Evolutionary conservation across 1,140 invertebrate species (phyloP).

Genomic region (Drosophila triauraria): DNA sequence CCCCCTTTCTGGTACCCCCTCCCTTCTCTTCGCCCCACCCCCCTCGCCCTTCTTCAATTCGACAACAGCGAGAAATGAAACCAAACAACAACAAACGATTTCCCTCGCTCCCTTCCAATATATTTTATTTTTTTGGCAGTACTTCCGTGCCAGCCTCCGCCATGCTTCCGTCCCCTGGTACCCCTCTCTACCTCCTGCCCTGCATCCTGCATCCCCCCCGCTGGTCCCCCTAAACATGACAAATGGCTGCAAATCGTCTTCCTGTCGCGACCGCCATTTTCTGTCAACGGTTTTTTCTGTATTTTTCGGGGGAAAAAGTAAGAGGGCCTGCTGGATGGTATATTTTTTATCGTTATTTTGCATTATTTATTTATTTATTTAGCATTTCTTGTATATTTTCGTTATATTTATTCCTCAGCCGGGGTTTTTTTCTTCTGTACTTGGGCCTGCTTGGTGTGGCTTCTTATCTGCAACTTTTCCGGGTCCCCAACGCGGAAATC

Average conservation of each 20-base stretch:
- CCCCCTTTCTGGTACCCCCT: too few relatives aligned
- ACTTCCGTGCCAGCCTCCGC: constrained; percentile 36
- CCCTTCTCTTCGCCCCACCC: background rate
- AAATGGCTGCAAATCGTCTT: constrained; percentile 83
- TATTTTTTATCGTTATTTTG: constrained; percentile 75
- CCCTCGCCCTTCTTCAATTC: background rate
- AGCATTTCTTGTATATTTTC: constrained; percentile 49
- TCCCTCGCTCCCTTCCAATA: constrained; percentile 31
- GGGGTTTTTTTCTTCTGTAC: background rate
- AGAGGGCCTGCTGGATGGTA: constrained; percentile 8
- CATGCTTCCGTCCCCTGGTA: background rate
- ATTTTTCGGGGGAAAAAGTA: background rate
- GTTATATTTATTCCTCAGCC: constrained; percentile 23
- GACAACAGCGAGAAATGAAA: constrained; percentile 38
- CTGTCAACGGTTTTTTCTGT: constrained; percentile 59
- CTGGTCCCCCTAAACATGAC: constrained; percentile 59
- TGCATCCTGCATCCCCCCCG: constrained; percentile 21
- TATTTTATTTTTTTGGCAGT: constrained; percentile 45
- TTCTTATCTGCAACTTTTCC: constrained; percentile 47
- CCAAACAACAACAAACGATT: constrained; percentile 55
- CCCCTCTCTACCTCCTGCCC: background rate
- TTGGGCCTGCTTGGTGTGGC: constrained; percentile 2
- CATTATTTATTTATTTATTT: constrained; percentile 82
- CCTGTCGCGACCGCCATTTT: constrained; percentile 78
- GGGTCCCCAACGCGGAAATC: constrained; percentile 35